phyloP scores from a whole-genome alignment of 2,888 invertebrate genomes.

The Eupithecia vulgata region DNA sequence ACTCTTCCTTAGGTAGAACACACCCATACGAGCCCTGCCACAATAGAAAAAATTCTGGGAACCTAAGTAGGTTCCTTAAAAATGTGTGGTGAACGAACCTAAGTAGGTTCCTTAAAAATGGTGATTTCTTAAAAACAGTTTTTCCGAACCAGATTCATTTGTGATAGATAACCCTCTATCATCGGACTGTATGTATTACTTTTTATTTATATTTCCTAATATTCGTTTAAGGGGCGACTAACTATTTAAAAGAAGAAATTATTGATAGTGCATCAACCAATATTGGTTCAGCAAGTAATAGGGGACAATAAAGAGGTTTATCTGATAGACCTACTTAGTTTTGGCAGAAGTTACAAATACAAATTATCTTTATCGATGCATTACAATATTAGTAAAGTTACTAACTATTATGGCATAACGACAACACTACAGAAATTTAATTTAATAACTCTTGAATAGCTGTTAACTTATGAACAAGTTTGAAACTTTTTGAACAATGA shows the following conservation, averaged over 20 bases:
- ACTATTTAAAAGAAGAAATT: background rate
- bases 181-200: background rate
- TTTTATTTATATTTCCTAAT: background rate
- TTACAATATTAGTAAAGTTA: background rate
- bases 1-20: too few species aligned
- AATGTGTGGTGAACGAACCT: too few species aligned
- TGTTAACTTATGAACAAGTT: constrained; percentile 41
- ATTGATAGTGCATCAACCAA: background rate
- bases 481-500: constrained; percentile 41
- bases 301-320: background rate
- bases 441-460: background rate
- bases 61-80: too few species aligned
- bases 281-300: background rate
- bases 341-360: background rate
- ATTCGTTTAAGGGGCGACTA: background rate
- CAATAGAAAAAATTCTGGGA: too few species aligned
- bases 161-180: background rate
- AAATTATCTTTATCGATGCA: background rate
- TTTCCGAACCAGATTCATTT: background rate
- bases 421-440: background rate
- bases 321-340: background rate
- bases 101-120: too few species aligned
- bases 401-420: background rate
- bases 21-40: too few species aligned
- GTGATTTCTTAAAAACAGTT: too few species aligned